Conservation (phyloP, 2,888 invertebrate species). For the Ephialtes manifestator region DNA sequence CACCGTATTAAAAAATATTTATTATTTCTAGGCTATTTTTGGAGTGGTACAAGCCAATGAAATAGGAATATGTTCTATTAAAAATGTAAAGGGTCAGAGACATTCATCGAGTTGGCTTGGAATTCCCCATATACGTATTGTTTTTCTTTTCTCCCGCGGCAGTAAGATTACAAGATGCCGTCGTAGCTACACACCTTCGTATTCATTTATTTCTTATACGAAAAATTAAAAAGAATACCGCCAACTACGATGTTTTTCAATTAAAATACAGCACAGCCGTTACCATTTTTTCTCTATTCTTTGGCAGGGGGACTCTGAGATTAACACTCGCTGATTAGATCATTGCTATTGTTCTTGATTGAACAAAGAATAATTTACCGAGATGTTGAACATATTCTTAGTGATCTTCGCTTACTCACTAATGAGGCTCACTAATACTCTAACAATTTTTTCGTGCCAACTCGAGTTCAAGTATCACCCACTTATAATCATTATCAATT, state of each 20-base stretch:
- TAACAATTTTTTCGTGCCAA: no score
- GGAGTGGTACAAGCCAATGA: no score
- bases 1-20: no score
- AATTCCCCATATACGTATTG: not conserved
- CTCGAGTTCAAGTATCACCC: no score
- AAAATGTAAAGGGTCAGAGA: no score
- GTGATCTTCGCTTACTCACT: not conserved
- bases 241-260: no score
- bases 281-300: slow-evolving; percentile 40
- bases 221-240: not conserved
- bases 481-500: no score
- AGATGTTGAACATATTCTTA: slow-evolving; percentile 8
- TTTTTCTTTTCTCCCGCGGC: not conserved
- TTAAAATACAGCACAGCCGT: not conserved
- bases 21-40: no score
- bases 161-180: slow-evolving; percentile 8
- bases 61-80: no score
- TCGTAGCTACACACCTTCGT: not conserved
- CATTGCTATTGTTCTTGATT: slow-evolving; percentile 52
- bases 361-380: slow-evolving; percentile 20
- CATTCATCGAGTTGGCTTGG: no score
- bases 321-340: slow-evolving; percentile 49
- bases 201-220: not conserved
- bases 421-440: no score
- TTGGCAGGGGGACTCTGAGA: slow-evolving; percentile 21